phyloP scores from a whole-genome alignment of 2,113 vertebrate genomes.

The Silurus meridionalis region DNA sequence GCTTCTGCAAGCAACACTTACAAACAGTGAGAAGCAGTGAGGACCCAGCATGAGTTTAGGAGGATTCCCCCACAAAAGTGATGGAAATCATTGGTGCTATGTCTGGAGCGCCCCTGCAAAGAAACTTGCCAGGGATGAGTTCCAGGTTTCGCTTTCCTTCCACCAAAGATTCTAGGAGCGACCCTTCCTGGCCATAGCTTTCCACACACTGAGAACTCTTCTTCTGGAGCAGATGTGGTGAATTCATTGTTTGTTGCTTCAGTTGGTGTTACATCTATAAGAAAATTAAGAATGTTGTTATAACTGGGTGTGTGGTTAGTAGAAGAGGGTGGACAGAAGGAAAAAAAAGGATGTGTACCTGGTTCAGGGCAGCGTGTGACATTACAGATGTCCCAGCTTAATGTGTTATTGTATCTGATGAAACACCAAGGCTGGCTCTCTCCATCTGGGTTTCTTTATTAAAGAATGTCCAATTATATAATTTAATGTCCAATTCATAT shows the following conservation, averaged over 20 bases:
- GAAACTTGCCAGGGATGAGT: slow-evolving; percentile 87
- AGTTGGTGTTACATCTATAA: not conserved
- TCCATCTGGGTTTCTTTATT: slow-evolving; percentile 65
- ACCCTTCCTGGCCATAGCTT: slow-evolving; percentile 56
- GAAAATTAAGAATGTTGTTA: not conserved
- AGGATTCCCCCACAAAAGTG: slow-evolving; percentile 81
- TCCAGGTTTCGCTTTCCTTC: slow-evolving; percentile 74
- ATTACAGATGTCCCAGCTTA: slow-evolving; percentile 56
- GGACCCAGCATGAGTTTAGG: slow-evolving; percentile 83
- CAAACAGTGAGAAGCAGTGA: slow-evolving; percentile 88
- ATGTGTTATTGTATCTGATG: slow-evolving; percentile 11
- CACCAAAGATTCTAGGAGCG: slow-evolving; percentile 75
- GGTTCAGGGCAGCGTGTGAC: slow-evolving; percentile 49
- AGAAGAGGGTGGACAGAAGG: not conserved
- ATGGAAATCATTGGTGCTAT: not conserved
- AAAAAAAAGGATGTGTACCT: slow-evolving; percentile 11
- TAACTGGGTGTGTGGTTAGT: not conserved
- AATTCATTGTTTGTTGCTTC: not conserved
- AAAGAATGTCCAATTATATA: not conserved
- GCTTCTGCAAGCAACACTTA: slow-evolving; percentile 61
- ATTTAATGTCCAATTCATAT: not conserved
- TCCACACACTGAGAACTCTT: slow-evolving; percentile 75
- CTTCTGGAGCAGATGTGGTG: not conserved
- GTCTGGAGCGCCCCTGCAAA: slow-evolving; percentile 64
- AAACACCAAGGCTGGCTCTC: slow-evolving; percentile 65